Percentiles rank a stretch among this genome's conserved stretches.
phyloP scores from a whole-genome alignment of 2,113 vertebrate species.

The Fulmarus glacialis region DNA sequence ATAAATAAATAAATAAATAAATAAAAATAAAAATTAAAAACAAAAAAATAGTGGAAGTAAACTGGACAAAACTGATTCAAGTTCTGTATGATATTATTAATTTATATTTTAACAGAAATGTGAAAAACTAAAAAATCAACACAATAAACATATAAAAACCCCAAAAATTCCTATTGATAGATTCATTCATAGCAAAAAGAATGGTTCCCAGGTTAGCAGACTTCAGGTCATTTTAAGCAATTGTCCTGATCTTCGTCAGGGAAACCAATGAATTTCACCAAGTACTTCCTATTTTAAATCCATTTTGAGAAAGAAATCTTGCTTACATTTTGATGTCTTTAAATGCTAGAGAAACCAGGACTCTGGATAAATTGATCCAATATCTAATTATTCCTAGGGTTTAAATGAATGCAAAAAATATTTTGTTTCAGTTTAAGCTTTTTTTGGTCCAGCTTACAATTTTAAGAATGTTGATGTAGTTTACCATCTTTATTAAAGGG shows the following conservation, averaged over 20 bases:
- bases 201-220: accelerated
- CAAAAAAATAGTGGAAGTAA: background rate
- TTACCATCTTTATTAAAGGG: background rate
- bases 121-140: background rate
- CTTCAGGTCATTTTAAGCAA: background rate
- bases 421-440: accelerated
- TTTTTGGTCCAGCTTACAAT: background rate
- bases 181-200: accelerated
- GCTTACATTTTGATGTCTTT: background rate
- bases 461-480: background rate
- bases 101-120: background rate
- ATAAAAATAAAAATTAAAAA: too few species aligned
- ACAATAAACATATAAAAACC: accelerated
- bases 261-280: background rate
- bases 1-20: too few species aligned
- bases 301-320: background rate
- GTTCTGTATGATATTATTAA: background rate
- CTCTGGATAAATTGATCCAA: background rate
- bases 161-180: accelerated
- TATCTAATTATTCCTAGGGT: background rate
- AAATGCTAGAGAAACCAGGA: background rate
- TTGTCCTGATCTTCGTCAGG: background rate
- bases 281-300: background rate
- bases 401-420: background rate
- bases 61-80: accelerated